These are phyloP conservation scores for Philypnodon macrostomus DNA, from an alignment of 2,797 vertebrate species.

Conservation along the genomic window DNA sequence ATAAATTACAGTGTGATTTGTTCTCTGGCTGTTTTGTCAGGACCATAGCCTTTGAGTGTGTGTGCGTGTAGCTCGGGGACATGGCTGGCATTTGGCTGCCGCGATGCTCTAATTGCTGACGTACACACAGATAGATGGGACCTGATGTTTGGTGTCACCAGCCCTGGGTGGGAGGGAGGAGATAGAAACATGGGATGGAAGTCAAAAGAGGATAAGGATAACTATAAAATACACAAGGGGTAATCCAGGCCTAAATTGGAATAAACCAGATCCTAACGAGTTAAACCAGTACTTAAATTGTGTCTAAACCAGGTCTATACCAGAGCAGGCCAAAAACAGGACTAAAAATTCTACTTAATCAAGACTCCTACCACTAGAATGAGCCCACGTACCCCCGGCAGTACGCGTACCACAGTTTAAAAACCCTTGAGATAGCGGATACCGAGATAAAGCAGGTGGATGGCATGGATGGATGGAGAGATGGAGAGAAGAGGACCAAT, in stretches of 20 bases:
- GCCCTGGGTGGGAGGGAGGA: slow-evolving; percentile 44
- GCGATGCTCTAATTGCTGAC: slow-evolving; percentile 98
- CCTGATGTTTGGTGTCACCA: slow-evolving; percentile 88
- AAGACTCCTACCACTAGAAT: too few relatives aligned
- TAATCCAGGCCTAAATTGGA: too few relatives aligned
- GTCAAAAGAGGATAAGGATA: slow-evolving; percentile 5
- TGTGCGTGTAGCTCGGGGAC: slow-evolving; percentile 86
- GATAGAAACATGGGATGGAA: slow-evolving; percentile 4
- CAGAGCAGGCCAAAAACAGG: too few relatives aligned
- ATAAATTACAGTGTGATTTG: slow-evolving; percentile 99
- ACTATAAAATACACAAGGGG: slow-evolving; percentile 10
- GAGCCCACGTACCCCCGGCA: too few relatives aligned
- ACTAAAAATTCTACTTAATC: too few relatives aligned
- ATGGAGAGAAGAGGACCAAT: slow-evolving; percentile 36
- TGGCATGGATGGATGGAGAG: slow-evolving; percentile 23
- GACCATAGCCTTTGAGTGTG: slow-evolving; percentile 60
- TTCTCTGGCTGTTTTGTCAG: slow-evolving; percentile 93
- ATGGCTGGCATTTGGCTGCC: slow-evolving; percentile 99
- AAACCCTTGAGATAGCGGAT: too few relatives aligned
- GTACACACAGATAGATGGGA: slow-evolving; percentile 99
- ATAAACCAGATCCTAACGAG: too few relatives aligned
- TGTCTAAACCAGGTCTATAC: too few relatives aligned
- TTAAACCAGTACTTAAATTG: too few relatives aligned
- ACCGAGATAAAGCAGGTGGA: slow-evolving; percentile 16
- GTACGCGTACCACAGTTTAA: too few relatives aligned